Base-by-base conservation (phyloP, 2,797 vertebrate species). In the Tapirus indicus region DNA sequence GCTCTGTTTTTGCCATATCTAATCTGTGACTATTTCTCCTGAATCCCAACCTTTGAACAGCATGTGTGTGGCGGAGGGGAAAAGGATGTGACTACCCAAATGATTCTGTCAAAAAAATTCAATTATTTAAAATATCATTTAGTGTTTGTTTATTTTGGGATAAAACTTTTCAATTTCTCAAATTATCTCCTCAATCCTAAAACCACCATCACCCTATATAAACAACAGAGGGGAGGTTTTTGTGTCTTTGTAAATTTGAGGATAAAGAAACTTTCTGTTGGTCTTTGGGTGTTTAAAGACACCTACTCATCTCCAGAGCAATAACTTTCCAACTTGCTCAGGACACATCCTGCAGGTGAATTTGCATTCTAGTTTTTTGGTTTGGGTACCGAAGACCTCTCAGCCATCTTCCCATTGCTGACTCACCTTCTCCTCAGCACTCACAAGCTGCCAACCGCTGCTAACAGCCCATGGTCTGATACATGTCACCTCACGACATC, bases 101-200 rank as follows among this genome's bases (percentile, higher is more conserved):
- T 49, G 18, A n/a, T 47, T 84, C 6, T 69, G 32, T 94, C 4
- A 52, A 90, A 56, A 83, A n/a, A 91, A 80, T 41, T 13, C 25
- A 32, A 21, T 17, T 66, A 25, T 60, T 88, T 41, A 77, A 91
- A 90, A 16, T 17, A 32, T 62, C 11, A 5, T 77, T 77, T 68
- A 54, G 5, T 80, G 18, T 77, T 77, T 71, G 9, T 41, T 95
- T 96, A 27, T 44, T 83, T 92, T 49, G 25, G 11, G 35, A 60
- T 25, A 64, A 49, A 71, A 72, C 5, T 23, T 66, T 92, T 85
- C 3, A 64, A 0, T 88, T 93, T 94, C 5, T 88, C 27, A 66
- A 84, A 69, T 86, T 54, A 68, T 71, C 71, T 84, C 29, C 29
- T 82, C 14, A 74, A 6, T 1, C n/a, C 35, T 79, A 64, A 88